Evolutionary conservation across 2,113 vertebrate genomes (phyloP), one percentile per base, ranked within the genome.

Genomic region (Perca fluviatilis): DNA sequence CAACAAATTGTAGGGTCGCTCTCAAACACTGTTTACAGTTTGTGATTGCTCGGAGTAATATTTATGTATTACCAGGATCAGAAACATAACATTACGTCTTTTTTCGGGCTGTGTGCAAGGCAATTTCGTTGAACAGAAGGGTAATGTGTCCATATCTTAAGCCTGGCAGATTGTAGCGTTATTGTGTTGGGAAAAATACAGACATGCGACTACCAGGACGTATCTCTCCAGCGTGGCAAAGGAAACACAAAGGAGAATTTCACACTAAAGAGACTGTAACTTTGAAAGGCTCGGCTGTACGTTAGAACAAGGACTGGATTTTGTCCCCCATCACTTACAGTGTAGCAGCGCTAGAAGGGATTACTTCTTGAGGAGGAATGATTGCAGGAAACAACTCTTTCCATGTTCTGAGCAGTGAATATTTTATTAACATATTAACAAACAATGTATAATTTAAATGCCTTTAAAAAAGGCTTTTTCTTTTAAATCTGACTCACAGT

Each of bases 391-490:
- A 33, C 25, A 58, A 79, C 21, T 67, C n/a, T 67, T 33, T 43
- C 43, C 23, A 23, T 49, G 40, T 12, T 21, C 18, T 13, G 50
- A 5, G 30, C 33, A 78, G 51, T 51, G 13, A 23, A 54, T 62
- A 53, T 81, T 70, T 70, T 43, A 66, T 66, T 49, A 60, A 33
- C 49, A 57, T 61, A 18, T 30, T 57, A 73, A 73, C 36, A 66
- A 61, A 72, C 18, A 77, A 82, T 68, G 54, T 56, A 46, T 30
- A 25, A 56, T 33, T 60, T 69, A 79, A 63, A 6, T 68, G 68
- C 33, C 21, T 86, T 62, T 62, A 64, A 86, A 69, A 69, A 65
- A 6, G 50, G 51, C 7, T 68, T 68, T 64, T 56, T 19, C 57
- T 40, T 25, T 30, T 30, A 33, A 56, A 79, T 66, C 5, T 66